Evolutionary conservation across 2,888 invertebrate genomes (phyloP), one percentile per base, ranked within the genome.

Genomic region (Athrips mouffetella): DNA sequence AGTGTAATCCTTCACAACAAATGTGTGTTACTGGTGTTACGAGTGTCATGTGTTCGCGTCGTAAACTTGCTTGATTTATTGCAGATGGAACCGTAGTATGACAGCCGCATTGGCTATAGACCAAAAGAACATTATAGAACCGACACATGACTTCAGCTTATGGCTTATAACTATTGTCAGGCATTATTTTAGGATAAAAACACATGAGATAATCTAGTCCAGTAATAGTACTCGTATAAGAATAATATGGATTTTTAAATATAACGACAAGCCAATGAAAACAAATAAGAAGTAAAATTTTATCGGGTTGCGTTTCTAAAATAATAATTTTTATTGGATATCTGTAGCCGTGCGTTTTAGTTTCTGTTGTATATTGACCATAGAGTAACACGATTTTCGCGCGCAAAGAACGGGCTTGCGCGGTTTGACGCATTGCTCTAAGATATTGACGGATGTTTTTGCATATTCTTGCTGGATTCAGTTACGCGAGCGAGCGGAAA

Each of bases 1-100:
- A 21, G 20, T 18, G 18, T 37, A 37, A 37, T 37, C 20, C 37
- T 11, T n/a, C 21, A 11, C 21, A 37, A 18, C n/a, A 21, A 37
- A 37, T 37, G 37, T 37, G 37, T 37, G 37, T 37, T 37, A 37
- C 31, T 21, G 21, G 37, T 37, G 37, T 21, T 11, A 37, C 31
- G 20, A 37, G 37, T 37, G 37, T 21, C 21, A 21, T 37, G 11
- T 21, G 37, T 20, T n/a, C 8, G 20, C 37, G 37, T 37, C 37
- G 37, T 37, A 37, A 37, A 37, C 37, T 37, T 11, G 37, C 11
- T 21, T 37, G 37, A 37, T 37, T 37, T 37, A 37, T 37, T 37
- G 6, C 37, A 37, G 37, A 37, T 37, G 21, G 37, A 21, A 37
- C 37, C 21, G 37, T n/a, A n/a, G n/a, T 10, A 37, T 37, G 37